A percentile compares a stretch with the other conserved stretches of the same genome.
Evolutionary conservation across 1,140 invertebrate species (phyloP).

Genomic region (Chelonus insularis): DNA sequence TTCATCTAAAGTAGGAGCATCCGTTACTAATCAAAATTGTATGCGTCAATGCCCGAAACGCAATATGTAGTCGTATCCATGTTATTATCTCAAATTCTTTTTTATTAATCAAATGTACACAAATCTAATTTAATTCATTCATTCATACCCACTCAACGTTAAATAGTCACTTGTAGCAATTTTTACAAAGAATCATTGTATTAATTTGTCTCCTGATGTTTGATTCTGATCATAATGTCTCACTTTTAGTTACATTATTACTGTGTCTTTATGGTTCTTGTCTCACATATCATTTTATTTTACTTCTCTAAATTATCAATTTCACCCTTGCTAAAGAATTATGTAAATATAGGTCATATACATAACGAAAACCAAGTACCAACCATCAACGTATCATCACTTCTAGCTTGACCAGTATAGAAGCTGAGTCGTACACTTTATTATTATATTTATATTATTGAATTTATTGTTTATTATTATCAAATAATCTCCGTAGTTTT

Average conservation of each 20-base stretch:
- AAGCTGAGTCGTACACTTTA: background rate
- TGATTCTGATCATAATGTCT: too few species aligned
- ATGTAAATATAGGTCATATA: constrained; percentile 26
- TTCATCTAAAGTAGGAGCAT: constrained; percentile 43
- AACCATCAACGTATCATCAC: background rate
- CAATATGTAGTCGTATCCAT: too few species aligned
- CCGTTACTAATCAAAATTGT: constrained; percentile 40
- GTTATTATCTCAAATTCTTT: too few species aligned
- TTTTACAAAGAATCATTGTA: too few species aligned
- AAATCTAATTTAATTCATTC: too few species aligned
- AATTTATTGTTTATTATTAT: background rate
- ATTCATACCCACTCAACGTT: too few species aligned
- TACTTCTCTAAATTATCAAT: background rate
- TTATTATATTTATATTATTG: constrained; percentile 7
- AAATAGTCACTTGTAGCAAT: too few species aligned
- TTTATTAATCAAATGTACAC: too few species aligned
- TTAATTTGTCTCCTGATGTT: too few species aligned
- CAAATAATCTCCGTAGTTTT: too few species aligned
- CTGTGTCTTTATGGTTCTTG: background rate
- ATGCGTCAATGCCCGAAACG: constrained; percentile 21
- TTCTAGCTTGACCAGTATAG: background rate
- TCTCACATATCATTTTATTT: constrained; percentile 4
- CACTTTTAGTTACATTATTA: too few species aligned
- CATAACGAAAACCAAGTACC: constrained; percentile 5
- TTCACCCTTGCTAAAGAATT: constrained; percentile 13